Evolutionary conservation across 2,888 invertebrate species (phyloP).

Genomic region (Liposcelis brunnea): DNA sequence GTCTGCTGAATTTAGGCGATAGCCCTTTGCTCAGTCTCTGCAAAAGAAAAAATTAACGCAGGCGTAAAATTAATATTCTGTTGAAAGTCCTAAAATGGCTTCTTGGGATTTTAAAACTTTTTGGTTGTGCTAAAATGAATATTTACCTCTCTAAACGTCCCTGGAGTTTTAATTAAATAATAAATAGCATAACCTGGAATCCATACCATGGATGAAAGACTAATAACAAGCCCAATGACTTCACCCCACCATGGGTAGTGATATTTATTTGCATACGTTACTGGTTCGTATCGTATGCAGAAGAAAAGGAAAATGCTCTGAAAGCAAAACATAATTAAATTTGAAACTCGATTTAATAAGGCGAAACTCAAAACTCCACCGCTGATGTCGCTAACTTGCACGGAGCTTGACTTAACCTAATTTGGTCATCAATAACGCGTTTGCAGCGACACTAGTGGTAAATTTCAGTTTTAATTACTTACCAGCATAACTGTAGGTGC

Average conservation of each 20-base stretch:
- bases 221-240: slow-evolving; percentile 37
- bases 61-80: too few relatives aligned
- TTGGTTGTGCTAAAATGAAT: too few relatives aligned
- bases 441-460: too few relatives aligned
- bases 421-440: too few relatives aligned
- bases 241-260: slow-evolving; percentile 44
- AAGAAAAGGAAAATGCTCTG: slow-evolving; percentile 45
- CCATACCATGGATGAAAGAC: slow-evolving; percentile 46
- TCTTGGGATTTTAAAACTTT: too few relatives aligned
- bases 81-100: too few relatives aligned
- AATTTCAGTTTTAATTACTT: slow-evolving; percentile 19
- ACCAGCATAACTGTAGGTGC: slow-evolving; percentile 42
- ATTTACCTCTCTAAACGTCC: slow-evolving; percentile 34
- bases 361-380: too few relatives aligned
- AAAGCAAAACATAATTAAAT: slow-evolving; percentile 18
- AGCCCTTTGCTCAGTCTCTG: slow-evolving; percentile 1
- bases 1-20: background rate
- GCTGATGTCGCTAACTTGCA: too few relatives aligned
- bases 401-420: too few relatives aligned
- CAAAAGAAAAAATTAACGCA: background rate
- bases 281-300: slow-evolving; percentile 37
- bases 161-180: slow-evolving; percentile 34
- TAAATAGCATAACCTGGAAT: slow-evolving; percentile 44
- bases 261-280: slow-evolving; percentile 36
- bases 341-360: too few relatives aligned